These are phyloP conservation scores for Scolopax rusticola DNA, from an alignment of 2,797 vertebrate genomes.

Conservation along the genomic window DNA sequence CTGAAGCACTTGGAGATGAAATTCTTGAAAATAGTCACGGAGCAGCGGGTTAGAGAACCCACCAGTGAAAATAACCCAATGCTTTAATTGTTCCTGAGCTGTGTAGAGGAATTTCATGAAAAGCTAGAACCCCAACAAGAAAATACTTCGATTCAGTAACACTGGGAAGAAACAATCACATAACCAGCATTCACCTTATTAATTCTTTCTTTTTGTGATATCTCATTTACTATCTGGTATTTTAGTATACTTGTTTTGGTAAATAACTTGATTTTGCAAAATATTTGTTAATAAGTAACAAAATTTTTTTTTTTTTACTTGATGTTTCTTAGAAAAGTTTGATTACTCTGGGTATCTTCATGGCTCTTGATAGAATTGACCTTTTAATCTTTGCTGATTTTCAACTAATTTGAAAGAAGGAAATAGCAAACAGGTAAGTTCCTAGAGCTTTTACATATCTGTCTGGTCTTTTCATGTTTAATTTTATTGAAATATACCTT, in stretches of 20 bases:
- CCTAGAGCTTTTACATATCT: background rate
- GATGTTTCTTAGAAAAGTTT: background rate
- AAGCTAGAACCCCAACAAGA: background rate
- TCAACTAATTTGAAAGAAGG: background rate
- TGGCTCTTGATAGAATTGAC: background rate
- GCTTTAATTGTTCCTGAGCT: background rate
- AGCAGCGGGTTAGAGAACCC: background rate
- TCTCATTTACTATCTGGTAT: background rate
- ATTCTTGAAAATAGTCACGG: background rate
- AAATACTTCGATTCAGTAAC: background rate
- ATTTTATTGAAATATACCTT: background rate
- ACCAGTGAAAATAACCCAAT: rapidly evolving
- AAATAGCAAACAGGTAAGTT: background rate
- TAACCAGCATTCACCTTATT: background rate
- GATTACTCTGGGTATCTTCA: background rate
- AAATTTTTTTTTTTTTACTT: background rate
- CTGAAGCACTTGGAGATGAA: background rate
- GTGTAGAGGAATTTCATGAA: background rate
- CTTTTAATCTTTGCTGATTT: background rate
- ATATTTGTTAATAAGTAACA: background rate
- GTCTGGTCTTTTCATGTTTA: background rate
- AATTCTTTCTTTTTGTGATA: background rate
- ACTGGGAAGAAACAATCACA: background rate
- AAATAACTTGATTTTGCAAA: background rate
- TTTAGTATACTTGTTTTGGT: background rate